Conservation (phyloP, 30 jellyfish, hydroid and myxozoan species). For the Haliclystus octoradiatus region DNA sequence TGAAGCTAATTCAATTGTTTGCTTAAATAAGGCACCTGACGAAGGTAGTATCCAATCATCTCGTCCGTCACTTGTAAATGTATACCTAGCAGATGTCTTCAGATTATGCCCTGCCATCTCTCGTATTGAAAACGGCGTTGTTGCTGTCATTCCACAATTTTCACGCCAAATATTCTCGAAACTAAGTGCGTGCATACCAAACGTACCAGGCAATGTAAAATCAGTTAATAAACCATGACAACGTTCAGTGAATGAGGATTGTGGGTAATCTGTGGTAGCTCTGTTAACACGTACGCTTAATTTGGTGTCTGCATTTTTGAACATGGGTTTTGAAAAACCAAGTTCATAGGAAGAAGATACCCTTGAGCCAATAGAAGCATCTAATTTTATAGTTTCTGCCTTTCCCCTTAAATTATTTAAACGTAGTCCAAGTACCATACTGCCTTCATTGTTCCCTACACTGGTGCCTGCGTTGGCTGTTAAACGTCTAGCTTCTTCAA, state of each 20-base stretch:
- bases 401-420: conserved; percentile 64
- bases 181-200: conserved; percentile 67
- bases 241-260: conserved; percentile 44
- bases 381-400: conserved; percentile 52
- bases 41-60: conserved; percentile 75
- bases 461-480: conserved; percentile 74
- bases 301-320: conserved; percentile 64
- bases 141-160: conserved; percentile 27
- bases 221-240: conserved; percentile 52
- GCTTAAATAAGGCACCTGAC: conserved; percentile 72
- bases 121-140: conserved; percentile 75
- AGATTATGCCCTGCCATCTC: conserved; percentile 77
- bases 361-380: conserved; percentile 61
- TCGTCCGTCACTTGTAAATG: conserved; percentile 76
- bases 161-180: conserved; percentile 83
- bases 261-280: conserved; percentile 39
- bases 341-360: conserved; percentile 73
- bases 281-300: conserved; percentile 28
- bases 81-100: conserved; percentile 70
- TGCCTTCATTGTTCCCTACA: conserved; percentile 92
- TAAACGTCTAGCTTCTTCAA: conserved; percentile 50
- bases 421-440: conserved; percentile 51
- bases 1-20: conserved; percentile 65
- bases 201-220: conserved; percentile 58
- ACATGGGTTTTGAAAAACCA: conserved; percentile 44